Percentiles rank a stretch among this genome's conserved stretches.
These are phyloP conservation scores for Tetanocera ferruginea DNA, from an alignment of 2,888 invertebrate species.

Conservation along the genomic window DNA sequence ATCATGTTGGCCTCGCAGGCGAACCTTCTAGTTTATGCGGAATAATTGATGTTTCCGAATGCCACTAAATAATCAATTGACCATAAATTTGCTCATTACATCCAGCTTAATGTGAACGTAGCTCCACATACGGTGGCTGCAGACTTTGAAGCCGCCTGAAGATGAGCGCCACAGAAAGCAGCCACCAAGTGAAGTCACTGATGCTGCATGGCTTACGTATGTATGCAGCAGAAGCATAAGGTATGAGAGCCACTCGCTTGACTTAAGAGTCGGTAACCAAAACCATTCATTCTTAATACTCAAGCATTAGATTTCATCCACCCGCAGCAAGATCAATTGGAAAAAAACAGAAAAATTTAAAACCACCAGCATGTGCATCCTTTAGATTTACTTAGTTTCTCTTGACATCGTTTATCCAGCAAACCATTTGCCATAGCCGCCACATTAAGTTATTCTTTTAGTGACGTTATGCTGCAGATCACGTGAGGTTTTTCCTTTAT, in stretches of 20 bases:
- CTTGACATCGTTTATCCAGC: constrained; percentile 21
- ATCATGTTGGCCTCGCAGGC: too few species aligned
- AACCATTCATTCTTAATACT: neutral
- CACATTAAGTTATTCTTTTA: constrained; percentile 61
- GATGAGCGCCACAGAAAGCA: neutral
- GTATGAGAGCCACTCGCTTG: constrained; percentile 41
- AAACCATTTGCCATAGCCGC: constrained; percentile 60
- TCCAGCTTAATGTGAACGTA: constrained; percentile 46
- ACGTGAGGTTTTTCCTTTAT: constrained; percentile 48
- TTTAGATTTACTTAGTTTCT: constrained; percentile 54
- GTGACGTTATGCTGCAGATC: constrained; percentile 45
- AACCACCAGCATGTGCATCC: constrained; percentile 4
- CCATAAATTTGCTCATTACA: constrained; percentile 70
- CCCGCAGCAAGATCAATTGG: constrained; percentile 21
- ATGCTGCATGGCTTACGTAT: neutral
- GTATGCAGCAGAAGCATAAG: neutral
- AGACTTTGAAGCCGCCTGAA: neutral
- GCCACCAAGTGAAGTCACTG: neutral
- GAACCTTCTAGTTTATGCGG: constrained; percentile 31
- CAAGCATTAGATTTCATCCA: constrained; percentile 18
- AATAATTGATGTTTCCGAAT: constrained; percentile 69
- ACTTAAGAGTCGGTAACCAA: constrained; percentile 36
- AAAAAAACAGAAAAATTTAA: neutral
- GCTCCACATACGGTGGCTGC: neutral
- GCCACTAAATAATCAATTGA: constrained; percentile 70